These are phyloP conservation scores for Drosophila subobscura DNA, from an alignment of 1,140 invertebrate genomes.

Conservation along the genomic window DNA sequence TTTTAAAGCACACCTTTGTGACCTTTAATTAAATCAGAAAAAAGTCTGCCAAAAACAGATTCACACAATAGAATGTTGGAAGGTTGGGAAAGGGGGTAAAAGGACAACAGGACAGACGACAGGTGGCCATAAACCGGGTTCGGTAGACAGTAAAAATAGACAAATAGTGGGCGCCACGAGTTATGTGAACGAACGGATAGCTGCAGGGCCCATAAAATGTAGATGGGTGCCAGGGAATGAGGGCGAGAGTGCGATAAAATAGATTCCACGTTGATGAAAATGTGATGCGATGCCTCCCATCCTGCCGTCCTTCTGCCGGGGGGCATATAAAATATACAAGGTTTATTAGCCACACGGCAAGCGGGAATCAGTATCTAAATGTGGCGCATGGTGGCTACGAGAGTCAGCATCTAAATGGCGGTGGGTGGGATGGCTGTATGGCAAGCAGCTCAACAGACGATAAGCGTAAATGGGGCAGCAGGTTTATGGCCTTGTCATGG, in stretches of 20 bases:
- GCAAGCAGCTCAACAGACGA: no score
- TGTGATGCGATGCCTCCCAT: conserved; percentile 27
- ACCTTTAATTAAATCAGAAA: conserved; percentile 31
- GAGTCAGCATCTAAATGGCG: no score
- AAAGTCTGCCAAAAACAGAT: conserved; percentile 11
- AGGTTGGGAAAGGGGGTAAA: neutral
- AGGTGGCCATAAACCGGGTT: conserved; percentile 33
- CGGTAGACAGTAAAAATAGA: conserved; percentile 48
- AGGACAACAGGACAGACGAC: conserved; percentile 1
- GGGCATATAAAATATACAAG: conserved; percentile 36
- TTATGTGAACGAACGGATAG: conserved; percentile 52
- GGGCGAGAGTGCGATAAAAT: conserved; percentile 33
- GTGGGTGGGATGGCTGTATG: no score
- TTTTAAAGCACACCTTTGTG: no score
- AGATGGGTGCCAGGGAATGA: conserved; percentile 31
- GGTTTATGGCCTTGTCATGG: no score
- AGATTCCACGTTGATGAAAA: conserved; percentile 43
- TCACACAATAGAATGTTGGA: neutral
- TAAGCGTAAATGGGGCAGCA: no score
- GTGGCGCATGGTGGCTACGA: neutral
- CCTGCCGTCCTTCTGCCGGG: conserved; percentile 18
- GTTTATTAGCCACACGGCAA: conserved; percentile 47
- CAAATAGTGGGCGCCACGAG: conserved; percentile 45
- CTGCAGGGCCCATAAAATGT: conserved; percentile 56
- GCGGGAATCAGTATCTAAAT: conserved; percentile 17